Evolutionary conservation across 2,113 vertebrate genomes (phyloP).

Genomic region (Ciconia maguari): DNA sequence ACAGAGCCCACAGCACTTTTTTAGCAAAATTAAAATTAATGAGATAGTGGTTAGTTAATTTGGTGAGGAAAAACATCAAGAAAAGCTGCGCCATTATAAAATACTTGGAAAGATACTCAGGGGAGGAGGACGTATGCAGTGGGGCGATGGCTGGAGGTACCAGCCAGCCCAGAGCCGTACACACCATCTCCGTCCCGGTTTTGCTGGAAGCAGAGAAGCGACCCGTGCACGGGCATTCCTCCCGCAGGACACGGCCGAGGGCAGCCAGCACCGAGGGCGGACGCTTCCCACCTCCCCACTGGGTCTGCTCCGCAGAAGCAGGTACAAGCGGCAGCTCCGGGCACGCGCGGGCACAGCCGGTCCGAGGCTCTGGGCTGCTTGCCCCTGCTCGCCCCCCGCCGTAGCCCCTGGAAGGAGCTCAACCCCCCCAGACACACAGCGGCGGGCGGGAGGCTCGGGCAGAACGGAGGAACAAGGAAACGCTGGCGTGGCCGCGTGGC

Average conservation of each 20-base stretch:
- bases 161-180: accelerated
- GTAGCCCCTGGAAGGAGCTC: not conserved
- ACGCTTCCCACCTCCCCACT: accelerated
- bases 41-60: accelerated
- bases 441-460: accelerated
- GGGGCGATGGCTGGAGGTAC: accelerated
- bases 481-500: not conserved
- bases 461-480: accelerated
- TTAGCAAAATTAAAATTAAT: not conserved
- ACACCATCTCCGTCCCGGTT: accelerated
- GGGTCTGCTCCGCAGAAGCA: not conserved
- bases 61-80: not conserved
- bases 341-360: not conserved
- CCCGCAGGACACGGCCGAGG: accelerated
- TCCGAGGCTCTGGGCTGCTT: not conserved
- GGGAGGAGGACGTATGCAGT: not conserved
- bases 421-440: too few species aligned
- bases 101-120: accelerated
- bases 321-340: not conserved
- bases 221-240: accelerated
- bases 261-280: accelerated
- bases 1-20: not conserved
- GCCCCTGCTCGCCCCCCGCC: not conserved
- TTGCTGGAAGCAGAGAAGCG: not conserved
- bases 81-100: accelerated